Base-by-base conservation (phyloP, 2,797 vertebrate species). In the Meriones psammophilus region DNA sequence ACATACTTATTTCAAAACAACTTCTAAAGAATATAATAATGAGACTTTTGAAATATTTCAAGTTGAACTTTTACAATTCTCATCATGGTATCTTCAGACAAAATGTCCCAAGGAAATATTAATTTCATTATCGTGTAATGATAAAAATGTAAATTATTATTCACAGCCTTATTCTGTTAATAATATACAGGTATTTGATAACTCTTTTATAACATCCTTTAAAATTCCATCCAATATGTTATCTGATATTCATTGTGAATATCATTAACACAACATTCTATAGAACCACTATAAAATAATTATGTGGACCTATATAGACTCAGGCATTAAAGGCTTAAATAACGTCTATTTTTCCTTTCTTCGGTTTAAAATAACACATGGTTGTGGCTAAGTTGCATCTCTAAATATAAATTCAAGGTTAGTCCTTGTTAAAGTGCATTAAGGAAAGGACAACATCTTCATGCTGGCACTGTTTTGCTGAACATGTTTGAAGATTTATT, bases 401-500 rank as follows among this genome's bases (percentile, higher is more conserved):
- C 88, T 96, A 92, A 92, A 96, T 94, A 83, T 94, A 89, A 91
- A 92, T 94, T 88, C 36, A 91, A 95, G 88, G 62, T 91, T 91
- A 96, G 83, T 88, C 3, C 33, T 96, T 18, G 0, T 84, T 80
- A 60, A 95, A 91, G 33, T 94, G 60, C 3, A 94, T 80, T 94
- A 95, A 96, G 42, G 77, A 39, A 22, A 88, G 2, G 28, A 33
- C 62, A 93, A 39, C 10, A 8, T 97, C 64, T 94, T 83, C 89
- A n/a, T 58, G 8, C 17, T 96, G 96, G 60, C 90, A 96, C 5
- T 58, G 76, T 64, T 88, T 58, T 88, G 85, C 73, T 97, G 84
- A 85, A 94, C 62, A 85, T 76, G 77, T 92, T 89, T 94, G 78
- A 98, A 96, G 94, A 97, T 98, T 97, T 97, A 96, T 97, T 84